Conservation (phyloP, 2,797 vertebrate species). For the Clarias platycephalus region DNA sequence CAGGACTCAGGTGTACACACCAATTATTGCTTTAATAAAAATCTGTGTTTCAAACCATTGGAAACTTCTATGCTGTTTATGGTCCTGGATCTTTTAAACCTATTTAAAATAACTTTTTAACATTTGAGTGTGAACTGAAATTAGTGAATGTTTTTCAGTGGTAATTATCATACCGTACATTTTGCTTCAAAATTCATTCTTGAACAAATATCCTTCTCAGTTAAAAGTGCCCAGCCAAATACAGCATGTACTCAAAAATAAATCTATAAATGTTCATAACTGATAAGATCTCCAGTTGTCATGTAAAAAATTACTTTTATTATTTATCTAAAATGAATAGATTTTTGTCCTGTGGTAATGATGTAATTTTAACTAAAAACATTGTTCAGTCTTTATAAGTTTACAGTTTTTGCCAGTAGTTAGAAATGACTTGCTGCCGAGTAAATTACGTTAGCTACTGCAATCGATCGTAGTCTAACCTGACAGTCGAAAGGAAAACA, state of each 20-base stretch:
- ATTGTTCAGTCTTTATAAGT: neutral
- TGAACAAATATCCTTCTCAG: neutral
- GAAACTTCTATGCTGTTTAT: neutral
- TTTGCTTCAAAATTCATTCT: neutral
- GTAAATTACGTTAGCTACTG: neutral
- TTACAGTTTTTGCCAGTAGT: neutral
- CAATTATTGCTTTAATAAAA: slow-evolving; percentile 10
- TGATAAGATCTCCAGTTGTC: neutral
- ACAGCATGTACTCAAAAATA: neutral
- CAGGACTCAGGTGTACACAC: neutral
- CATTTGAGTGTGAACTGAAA: neutral
- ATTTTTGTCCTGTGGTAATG: neutral
- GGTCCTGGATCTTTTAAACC: neutral
- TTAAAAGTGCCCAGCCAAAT: neutral
- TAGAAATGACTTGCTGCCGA: neutral
- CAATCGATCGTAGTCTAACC: neutral
- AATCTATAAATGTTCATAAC: neutral
- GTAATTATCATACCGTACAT: too few relatives aligned
- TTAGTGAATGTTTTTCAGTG: neutral
- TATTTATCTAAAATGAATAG: neutral
- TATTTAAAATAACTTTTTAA: neutral
- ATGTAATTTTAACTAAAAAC: neutral
- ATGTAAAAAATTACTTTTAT: neutral
- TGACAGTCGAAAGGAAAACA: neutral
- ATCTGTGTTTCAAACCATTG: neutral